Percentiles rank a stretch among this genome's conserved stretches.
Evolutionary conservation across 2,888 invertebrate species (phyloP).

Genomic region (Drosophila meridiana): DNA sequence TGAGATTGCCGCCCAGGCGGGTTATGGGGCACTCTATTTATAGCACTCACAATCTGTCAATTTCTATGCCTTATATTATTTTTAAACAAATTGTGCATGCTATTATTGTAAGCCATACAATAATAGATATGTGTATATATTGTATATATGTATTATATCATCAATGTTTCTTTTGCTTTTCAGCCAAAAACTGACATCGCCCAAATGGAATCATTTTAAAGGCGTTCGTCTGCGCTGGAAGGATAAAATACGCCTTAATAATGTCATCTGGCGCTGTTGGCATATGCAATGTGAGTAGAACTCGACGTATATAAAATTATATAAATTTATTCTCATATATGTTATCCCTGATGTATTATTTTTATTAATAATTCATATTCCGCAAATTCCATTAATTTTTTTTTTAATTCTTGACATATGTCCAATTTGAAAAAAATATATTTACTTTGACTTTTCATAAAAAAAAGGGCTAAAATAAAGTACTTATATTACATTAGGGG

Average conservation of each 20-base stretch:
- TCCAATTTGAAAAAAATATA: too few relatives aligned
- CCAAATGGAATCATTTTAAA: conserved; percentile 99
- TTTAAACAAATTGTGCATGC: conserved; percentile 39
- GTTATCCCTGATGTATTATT: too few relatives aligned
- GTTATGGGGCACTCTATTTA: conserved; percentile 54
- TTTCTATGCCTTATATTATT: conserved; percentile 40
- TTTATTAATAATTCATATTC: not conserved
- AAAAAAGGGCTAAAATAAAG: too few relatives aligned
- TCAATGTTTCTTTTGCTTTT: conserved; percentile 40
- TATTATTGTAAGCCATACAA: conserved; percentile 22
- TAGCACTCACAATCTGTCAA: conserved; percentile 46
- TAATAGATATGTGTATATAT: not conserved
- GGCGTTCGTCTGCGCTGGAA: conserved; percentile 98
- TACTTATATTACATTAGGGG: too few relatives aligned
- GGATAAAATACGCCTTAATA: conserved; percentile 99
- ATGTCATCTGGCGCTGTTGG: conserved; percentile 99
- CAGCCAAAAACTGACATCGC: conserved; percentile 99
- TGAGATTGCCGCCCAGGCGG: conserved; percentile 47
- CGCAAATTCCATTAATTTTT: not conserved
- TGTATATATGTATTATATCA: not conserved
- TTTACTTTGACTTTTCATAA: too few relatives aligned
- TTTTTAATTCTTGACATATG: too few relatives aligned
- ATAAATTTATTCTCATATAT: not conserved
- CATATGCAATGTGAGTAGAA: conserved; percentile 97
- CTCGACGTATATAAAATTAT: not conserved